Evolutionary conservation across 1,140 invertebrate species (phyloP).

Genomic region (Calliopsis andreniformis): DNA sequence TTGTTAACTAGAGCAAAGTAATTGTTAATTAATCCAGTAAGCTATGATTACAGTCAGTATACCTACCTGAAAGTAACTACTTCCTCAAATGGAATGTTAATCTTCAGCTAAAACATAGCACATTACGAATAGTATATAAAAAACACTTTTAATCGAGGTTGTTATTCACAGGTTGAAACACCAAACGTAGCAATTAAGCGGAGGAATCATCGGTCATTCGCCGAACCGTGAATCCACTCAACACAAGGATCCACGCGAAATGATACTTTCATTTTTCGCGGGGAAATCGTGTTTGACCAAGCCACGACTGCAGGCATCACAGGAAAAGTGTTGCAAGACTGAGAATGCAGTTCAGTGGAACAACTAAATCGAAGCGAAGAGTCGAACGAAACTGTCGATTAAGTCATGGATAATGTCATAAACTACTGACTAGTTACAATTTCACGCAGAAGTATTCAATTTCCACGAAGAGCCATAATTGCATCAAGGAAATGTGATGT

Average conservation of each 20-base stretch:
- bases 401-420: no score
- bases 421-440: background rate
- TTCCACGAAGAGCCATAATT: background rate
- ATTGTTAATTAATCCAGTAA: no score
- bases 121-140: no score
- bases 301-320: conserved; percentile 26
- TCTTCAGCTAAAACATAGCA: no score
- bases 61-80: no score
- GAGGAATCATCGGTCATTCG: conserved; percentile 26
- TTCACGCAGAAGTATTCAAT: background rate
- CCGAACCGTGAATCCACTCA: conserved; percentile 39
- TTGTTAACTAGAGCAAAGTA: no score
- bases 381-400: no score
- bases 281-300: conserved; percentile 62
- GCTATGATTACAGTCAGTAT: no score
- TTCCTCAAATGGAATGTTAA: no score
- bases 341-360: conserved; percentile 21
- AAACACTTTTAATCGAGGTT: no score
- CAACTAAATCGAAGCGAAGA: background rate
- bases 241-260: conserved; percentile 33
- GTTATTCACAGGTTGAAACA: conserved; percentile 29
- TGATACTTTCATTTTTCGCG: conserved; percentile 70
- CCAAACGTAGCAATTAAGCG: conserved; percentile 14
- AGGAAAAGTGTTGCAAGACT: conserved; percentile 58
- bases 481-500: background rate